A percentile compares a stretch with the other conserved stretches of the same genome.
These are phyloP conservation scores for Zaprionus tsacasi DNA, from an alignment of 1,140 invertebrate species.

Conservation along the genomic window DNA sequence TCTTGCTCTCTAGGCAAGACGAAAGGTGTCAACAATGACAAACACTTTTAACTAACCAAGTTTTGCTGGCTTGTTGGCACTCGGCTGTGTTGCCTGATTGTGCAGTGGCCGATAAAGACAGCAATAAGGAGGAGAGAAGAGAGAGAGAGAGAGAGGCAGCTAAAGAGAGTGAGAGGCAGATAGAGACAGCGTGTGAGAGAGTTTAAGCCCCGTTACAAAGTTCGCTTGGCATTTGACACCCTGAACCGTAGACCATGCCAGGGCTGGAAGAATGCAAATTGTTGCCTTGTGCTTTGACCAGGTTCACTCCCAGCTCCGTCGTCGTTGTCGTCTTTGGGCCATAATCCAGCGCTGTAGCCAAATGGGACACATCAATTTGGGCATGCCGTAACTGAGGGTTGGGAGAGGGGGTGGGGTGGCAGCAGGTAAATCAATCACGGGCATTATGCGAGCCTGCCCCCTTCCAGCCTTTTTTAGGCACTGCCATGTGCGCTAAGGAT, in stretches of 20 bases:
- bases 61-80: slow-evolving; percentile 58
- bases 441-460: slow-evolving; percentile 57
- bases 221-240: slow-evolving; percentile 56
- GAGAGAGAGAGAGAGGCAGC: background rate
- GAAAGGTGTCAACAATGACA: slow-evolving; percentile 81
- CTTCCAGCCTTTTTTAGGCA: background rate
- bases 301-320: background rate
- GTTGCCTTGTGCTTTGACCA: slow-evolving; percentile 14
- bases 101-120: slow-evolving; percentile 42
- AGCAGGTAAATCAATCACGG: slow-evolving; percentile 76
- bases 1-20: slow-evolving; percentile 51
- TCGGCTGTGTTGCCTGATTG: slow-evolving; percentile 44
- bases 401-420: too few relatives aligned
- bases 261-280: too few relatives aligned
- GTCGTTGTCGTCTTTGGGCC: slow-evolving; percentile 20
- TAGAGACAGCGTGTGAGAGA: slow-evolving; percentile 11
- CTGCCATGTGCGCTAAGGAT: background rate
- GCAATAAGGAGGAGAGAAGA: background rate
- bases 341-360: slow-evolving; percentile 56
- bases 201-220: slow-evolving; percentile 37
- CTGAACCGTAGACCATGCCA: background rate
- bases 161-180: background rate
- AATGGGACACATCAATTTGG: slow-evolving; percentile 73
- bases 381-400: slow-evolving; percentile 12
- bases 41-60: slow-evolving; percentile 82